Evolutionary conservation across 2,888 invertebrate genomes (phyloP).

Genomic region (Agonopterix alstromeriana): DNA sequence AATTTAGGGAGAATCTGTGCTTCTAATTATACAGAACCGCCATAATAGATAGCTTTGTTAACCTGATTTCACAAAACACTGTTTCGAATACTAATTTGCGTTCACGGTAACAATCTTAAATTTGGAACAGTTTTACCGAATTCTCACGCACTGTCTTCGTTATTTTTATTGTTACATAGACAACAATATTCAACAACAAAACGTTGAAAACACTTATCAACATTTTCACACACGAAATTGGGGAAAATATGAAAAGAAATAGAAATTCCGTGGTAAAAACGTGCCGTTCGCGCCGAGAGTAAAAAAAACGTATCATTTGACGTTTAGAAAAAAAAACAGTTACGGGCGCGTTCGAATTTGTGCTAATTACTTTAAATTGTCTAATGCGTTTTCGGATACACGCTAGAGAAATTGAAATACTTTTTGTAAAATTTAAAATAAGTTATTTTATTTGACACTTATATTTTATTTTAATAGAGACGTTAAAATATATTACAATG

Average conservation of each 20-base stretch:
- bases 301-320: too few relatives aligned
- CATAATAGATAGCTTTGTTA: slow-evolving; percentile 42
- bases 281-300: too few relatives aligned
- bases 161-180: too few relatives aligned
- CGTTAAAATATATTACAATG: background rate
- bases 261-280: too few relatives aligned
- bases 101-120: background rate
- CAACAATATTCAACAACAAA: too few relatives aligned
- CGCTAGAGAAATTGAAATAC: background rate
- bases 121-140: too few relatives aligned
- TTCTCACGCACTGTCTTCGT: too few relatives aligned
- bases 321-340: too few relatives aligned
- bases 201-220: too few relatives aligned
- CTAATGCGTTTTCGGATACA: background rate
- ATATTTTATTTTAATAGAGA: background rate
- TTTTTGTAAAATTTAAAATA: background rate
- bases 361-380: background rate
- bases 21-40: slow-evolving; percentile 38
- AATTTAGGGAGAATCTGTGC: slow-evolving; percentile 31
- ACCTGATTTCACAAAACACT: slow-evolving; percentile 33
- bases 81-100: slow-evolving; percentile 7
- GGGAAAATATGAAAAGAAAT: too few relatives aligned
- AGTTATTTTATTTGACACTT: background rate
- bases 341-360: background rate
- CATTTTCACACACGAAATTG: too few relatives aligned